These are phyloP conservation scores for Pantherophis guttatus DNA, from an alignment of 2,113 vertebrate species.

Conservation along the genomic window DNA sequence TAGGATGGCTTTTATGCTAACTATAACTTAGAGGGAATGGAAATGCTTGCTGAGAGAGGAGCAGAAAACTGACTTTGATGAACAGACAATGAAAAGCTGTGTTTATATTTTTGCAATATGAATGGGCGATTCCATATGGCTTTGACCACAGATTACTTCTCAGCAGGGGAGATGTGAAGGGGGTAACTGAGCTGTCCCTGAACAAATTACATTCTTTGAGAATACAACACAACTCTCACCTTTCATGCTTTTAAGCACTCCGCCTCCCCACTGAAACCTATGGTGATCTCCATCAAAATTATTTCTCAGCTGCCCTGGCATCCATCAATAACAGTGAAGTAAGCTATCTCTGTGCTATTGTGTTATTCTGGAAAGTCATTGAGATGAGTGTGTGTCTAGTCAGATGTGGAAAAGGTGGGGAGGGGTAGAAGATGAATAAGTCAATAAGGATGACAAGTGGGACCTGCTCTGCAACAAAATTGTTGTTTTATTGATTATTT, in stretches of 20 bases:
- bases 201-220: constrained; percentile 55
- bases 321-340: neutral
- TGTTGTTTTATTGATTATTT: neutral
- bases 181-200: constrained; percentile 55
- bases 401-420: neutral
- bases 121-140: constrained; percentile 63
- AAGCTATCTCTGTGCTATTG: neutral
- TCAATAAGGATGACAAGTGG: constrained; percentile 1
- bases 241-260: constrained; percentile 48
- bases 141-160: constrained; percentile 49
- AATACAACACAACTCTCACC: constrained; percentile 43
- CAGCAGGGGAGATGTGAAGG: constrained; percentile 55
- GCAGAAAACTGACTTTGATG: constrained; percentile 68
- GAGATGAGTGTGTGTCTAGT: constrained; percentile 21
- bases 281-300: constrained; percentile 1
- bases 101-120: constrained; percentile 68
- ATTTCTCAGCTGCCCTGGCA: neutral
- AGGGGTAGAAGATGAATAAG: neutral
- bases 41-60: constrained; percentile 68
- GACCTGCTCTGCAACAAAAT: neutral
- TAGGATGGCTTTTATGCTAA: constrained; percentile 68
- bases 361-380: constrained; percentile 12
- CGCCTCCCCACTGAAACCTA: constrained; percentile 33
- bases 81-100: constrained; percentile 61
- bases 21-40: constrained; percentile 62